These are phyloP conservation scores for Halcyon chelicuti DNA, from an alignment of 2,797 vertebrate genomes.

Conservation along the genomic window DNA sequence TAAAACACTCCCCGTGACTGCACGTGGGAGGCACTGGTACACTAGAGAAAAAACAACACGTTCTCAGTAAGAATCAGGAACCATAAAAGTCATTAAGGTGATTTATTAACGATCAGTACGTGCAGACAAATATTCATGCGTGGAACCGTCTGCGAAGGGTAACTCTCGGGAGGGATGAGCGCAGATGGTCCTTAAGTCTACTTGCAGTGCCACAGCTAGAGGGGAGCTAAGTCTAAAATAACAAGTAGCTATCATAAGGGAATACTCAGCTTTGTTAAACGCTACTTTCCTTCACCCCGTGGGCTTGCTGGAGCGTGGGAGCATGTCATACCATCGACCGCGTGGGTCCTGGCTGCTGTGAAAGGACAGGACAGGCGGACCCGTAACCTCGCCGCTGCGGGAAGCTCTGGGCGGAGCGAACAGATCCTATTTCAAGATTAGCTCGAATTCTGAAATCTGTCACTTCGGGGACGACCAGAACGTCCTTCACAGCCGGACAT, in stretches of 20 bases:
- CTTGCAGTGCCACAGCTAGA: not conserved
- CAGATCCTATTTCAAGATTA: not conserved
- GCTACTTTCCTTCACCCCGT: not conserved
- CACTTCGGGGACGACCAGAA: not conserved
- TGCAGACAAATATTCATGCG: not conserved
- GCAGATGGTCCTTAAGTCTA: not conserved
- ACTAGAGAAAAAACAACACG: not conserved
- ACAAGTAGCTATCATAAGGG: not conserved
- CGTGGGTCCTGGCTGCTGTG: not conserved
- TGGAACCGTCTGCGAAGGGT: not conserved
- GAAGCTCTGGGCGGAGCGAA: not conserved
- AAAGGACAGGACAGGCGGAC: not conserved
- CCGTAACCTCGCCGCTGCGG: not conserved
- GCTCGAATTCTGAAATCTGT: not conserved
- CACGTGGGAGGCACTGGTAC: accelerated
- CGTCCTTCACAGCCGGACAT: not conserved
- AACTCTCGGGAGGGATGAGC: not conserved
- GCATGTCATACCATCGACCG: accelerated
- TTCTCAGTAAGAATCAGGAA: not conserved
- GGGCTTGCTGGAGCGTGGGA: not conserved
- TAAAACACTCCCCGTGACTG: not conserved
- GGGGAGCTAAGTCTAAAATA: not conserved
- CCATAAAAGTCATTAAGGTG: not conserved
- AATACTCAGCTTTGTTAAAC: conserved; percentile 13
- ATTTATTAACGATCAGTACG: not conserved